Conservation (phyloP, 2,113 vertebrate genomes). For the Scophthalmus maximus region DNA sequence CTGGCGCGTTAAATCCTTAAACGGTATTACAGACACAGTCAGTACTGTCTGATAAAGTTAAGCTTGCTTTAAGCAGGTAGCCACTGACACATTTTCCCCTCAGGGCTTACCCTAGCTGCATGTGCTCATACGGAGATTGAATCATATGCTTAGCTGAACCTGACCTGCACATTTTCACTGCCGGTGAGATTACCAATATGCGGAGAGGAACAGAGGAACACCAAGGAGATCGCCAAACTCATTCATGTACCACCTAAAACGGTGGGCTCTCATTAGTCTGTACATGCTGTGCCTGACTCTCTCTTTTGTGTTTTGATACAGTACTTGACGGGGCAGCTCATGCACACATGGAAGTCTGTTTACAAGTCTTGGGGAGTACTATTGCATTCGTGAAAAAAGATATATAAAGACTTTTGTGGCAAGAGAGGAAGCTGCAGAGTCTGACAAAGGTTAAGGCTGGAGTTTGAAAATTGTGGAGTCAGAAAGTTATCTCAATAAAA, state of each 20-base stretch:
- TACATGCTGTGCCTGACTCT: neutral
- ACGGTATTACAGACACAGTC: neutral
- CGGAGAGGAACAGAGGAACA: no score
- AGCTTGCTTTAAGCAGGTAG: no score
- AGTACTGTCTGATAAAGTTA: no score
- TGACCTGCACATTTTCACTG: neutral
- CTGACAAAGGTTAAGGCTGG: no score
- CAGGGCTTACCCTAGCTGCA: neutral
- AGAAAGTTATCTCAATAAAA: no score
- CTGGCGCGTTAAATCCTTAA: neutral
- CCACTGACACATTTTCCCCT: neutral
- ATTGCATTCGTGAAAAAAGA: neutral
- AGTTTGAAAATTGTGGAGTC: no score
- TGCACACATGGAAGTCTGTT: no score
- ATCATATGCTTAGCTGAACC: neutral
- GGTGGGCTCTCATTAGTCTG: neutral
- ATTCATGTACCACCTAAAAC: neutral
- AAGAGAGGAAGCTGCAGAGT: neutral
- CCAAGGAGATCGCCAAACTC: neutral
- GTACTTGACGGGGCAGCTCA: no score
- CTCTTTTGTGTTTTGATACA: neutral
- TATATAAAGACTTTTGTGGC: neutral
- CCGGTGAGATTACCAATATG: neutral
- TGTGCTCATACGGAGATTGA: neutral
- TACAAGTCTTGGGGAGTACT: no score